phyloP scores from a whole-genome alignment of 2,113 vertebrate genomes.

The Pogona vitticeps region DNA sequence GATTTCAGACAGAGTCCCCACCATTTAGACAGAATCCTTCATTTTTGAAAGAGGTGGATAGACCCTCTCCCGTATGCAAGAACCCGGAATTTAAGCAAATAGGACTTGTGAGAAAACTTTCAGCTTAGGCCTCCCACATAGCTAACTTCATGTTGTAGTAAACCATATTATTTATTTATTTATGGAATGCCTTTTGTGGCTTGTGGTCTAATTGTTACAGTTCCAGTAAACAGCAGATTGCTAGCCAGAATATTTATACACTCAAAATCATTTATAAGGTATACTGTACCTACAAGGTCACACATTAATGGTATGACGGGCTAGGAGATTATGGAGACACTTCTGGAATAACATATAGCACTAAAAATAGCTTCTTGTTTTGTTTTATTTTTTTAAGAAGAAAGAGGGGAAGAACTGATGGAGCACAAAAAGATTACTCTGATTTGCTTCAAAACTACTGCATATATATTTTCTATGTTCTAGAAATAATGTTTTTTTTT shows the following conservation, averaged over 20 bases:
- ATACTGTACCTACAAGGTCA: neutral
- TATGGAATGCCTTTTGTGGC: neutral
- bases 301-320: neutral
- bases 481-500: slow-evolving; percentile 16
- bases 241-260: neutral
- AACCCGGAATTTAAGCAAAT: neutral
- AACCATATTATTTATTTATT: neutral
- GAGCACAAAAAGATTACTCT: neutral
- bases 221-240: neutral
- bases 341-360: neutral
- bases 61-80: neutral
- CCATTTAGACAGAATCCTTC: neutral
- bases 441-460: neutral
- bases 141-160: neutral
- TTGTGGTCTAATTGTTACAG: neutral
- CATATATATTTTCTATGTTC: slow-evolving; percentile 4
- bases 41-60: neutral
- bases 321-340: neutral
- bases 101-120: neutral
- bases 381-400: neutral
- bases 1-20: neutral
- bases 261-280: neutral
- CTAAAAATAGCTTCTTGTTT: slow-evolving; percentile 13
- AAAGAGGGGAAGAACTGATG: neutral
- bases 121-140: neutral